These are phyloP conservation scores for Apotomis capreana DNA, from an alignment of 2,888 invertebrate species.

Conservation along the genomic window DNA sequence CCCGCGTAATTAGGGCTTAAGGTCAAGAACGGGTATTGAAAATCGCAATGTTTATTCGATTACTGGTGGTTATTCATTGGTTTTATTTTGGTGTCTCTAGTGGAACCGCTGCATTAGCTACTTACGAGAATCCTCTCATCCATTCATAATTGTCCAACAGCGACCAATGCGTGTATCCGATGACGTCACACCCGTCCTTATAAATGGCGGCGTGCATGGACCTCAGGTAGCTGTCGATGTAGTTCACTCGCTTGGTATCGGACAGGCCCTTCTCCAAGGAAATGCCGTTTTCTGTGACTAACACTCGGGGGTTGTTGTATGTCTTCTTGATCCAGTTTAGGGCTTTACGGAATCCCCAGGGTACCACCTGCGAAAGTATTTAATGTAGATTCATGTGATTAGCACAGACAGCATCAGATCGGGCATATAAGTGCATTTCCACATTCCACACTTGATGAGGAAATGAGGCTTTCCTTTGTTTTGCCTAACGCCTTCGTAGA, in stretches of 20 bases:
- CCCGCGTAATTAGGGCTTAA: background rate
- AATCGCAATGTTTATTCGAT: background rate
- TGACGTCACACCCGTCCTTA: slow-evolving; percentile 83
- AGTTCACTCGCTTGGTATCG: slow-evolving; percentile 78
- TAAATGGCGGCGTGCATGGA: slow-evolving; percentile 74
- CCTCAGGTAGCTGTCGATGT: slow-evolving; percentile 78
- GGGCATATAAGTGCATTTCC: no score
- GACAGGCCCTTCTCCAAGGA: slow-evolving; percentile 74
- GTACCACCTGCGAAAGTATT: slow-evolving; percentile 84
- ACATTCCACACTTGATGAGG: no score
- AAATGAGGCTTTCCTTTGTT: no score
- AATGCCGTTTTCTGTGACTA: slow-evolving; percentile 86
- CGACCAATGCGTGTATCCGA: slow-evolving; percentile 90
- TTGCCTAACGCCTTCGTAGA: no score
- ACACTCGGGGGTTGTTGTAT: slow-evolving; percentile 82
- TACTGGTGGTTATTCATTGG: no score
- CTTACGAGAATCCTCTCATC: slow-evolving; percentile 87
- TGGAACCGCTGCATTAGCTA: slow-evolving; percentile 36
- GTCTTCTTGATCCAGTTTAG: slow-evolving; percentile 84
- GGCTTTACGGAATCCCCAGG: slow-evolving; percentile 85
- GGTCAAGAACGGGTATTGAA: background rate
- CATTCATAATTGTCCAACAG: slow-evolving; percentile 93
- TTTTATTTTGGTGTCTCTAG: no score
- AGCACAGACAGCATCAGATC: no score
- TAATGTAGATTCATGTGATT: no score